Evolutionary conservation across 2,797 vertebrate species (phyloP), one percentile per base, ranked within the genome.

Genomic region (Clamator glandarius): DNA sequence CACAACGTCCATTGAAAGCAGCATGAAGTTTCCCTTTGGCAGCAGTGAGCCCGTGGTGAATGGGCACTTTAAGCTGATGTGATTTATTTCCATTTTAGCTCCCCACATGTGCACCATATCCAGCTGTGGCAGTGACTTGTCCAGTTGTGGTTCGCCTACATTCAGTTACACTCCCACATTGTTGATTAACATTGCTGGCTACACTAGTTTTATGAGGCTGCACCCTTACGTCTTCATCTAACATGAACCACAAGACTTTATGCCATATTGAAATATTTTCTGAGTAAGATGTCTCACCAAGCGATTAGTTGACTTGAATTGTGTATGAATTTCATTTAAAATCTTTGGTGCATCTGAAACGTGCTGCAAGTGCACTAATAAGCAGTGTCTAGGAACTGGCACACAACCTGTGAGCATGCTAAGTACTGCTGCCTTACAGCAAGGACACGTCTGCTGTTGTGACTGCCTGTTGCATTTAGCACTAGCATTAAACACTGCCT

Each of bases 211-310:
- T 31, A 70, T 46, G 35, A 64, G 42, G 41, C 50, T 91, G 81
- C 36, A 41, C 59, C 20, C 33, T 81, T 52, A 54, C 80, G 23
- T 0, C 4, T 29, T 74, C 31, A 7, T 24, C 69, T 67, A 21
- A 36, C 0, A 0, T 8, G 42, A 67, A 44, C 61, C 2, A 0
- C 52, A 48, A 55, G 52, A 57, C 11, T 70, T 76, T 13, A 62
- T 46, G 66, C 36, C 4, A 1, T 25, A 55, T 14, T 3, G 3
- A 66, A 84, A 25, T 28, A 61, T 29, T 84, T 62, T 18, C 73
- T 0, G 0, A 18, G 15, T 61, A 50, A 73, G 17, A 54, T 57
- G 29, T 61, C 58, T 75, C 46, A 64, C 26, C 20, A 9, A 59
- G 36, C 46, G 63, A 42, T 87, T 62, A 46, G 19, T 41, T 8